A percentile compares a stretch with the other conserved stretches of the same genome.
These are phyloP conservation scores for Cyprinodon variegatus DNA, from an alignment of 2,113 vertebrate genomes.

Conservation along the genomic window DNA sequence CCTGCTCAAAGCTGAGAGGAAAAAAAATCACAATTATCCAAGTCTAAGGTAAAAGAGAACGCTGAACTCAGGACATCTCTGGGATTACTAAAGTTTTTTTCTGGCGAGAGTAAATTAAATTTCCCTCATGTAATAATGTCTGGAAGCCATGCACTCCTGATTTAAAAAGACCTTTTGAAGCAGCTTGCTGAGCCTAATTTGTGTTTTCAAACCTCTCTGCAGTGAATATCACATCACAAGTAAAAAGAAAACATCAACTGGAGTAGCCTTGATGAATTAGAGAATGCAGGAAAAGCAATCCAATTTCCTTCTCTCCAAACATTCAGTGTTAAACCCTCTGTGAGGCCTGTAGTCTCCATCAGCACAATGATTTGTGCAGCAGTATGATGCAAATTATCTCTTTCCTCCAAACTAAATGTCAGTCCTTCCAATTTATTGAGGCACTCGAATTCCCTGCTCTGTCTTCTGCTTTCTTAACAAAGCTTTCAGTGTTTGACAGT, in stretches of 20 bases:
- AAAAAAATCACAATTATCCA: constrained; percentile 14
- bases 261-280: constrained; percentile 4
- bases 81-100: neutral
- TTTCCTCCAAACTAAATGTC: constrained; percentile 36
- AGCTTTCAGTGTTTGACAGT: constrained; percentile 19
- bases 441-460: constrained; percentile 10
- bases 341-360: constrained; percentile 26
- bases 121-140: constrained; percentile 20
- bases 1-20: neutral
- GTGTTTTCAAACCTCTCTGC: constrained; percentile 15
- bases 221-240: constrained; percentile 5
- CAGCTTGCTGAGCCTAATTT: constrained; percentile 2
- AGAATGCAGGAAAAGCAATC: constrained; percentile 15
- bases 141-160: constrained; percentile 15
- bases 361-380: constrained; percentile 27
- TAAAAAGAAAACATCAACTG: neutral
- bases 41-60: constrained; percentile 20
- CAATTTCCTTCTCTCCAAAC: constrained; percentile 17
- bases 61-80: constrained; percentile 2
- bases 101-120: constrained; percentile 37
- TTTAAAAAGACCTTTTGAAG: constrained; percentile 48
- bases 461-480: constrained; percentile 32
- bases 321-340: constrained; percentile 15
- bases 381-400: constrained; percentile 24
- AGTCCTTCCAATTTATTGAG: constrained; percentile 24